Percentiles rank a stretch among this genome's conserved stretches.
Conservation (phyloP, 2,797 vertebrate species). For the Luscinia luscinia region DNA sequence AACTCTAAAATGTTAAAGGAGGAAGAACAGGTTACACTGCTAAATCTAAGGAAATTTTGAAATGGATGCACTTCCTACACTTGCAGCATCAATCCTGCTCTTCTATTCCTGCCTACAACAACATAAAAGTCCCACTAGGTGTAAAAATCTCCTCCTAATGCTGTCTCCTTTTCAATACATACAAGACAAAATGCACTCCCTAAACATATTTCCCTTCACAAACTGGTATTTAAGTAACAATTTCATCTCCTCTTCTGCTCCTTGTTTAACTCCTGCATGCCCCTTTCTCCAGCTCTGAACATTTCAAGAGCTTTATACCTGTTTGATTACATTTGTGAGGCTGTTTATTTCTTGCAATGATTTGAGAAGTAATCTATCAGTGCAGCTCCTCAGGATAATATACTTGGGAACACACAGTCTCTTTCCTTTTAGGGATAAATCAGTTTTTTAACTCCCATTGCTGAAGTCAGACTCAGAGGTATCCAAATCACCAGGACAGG, state of each 20-base stretch:
- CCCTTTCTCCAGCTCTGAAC: background rate
- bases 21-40: slow-evolving; percentile 38
- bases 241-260: background rate
- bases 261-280: background rate
- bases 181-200: slow-evolving; percentile 51
- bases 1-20: slow-evolving; percentile 56
- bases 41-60: slow-evolving; percentile 17
- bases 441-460: background rate
- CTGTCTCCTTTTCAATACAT: slow-evolving; percentile 42
- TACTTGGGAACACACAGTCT: background rate
- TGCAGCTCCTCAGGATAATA: background rate
- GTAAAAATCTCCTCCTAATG: slow-evolving; percentile 53
- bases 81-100: slow-evolving; percentile 18
- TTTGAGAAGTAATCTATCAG: slow-evolving; percentile 5
- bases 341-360: slow-evolving; percentile 5
- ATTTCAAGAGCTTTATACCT: background rate
- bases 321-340: background rate
- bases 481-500: background rate
- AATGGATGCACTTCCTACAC: slow-evolving; percentile 34
- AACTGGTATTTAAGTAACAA: slow-evolving; percentile 18
- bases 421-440: background rate
- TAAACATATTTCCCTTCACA: slow-evolving; percentile 39
- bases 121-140: slow-evolving; percentile 45
- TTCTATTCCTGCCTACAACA: slow-evolving; percentile 48
- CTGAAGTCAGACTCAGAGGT: background rate